Evolutionary conservation across 35 echinoderm and acorn worm species (phyloP), one percentile per base, ranked within the genome.

Genomic region (Apostichopus californicus): DNA sequence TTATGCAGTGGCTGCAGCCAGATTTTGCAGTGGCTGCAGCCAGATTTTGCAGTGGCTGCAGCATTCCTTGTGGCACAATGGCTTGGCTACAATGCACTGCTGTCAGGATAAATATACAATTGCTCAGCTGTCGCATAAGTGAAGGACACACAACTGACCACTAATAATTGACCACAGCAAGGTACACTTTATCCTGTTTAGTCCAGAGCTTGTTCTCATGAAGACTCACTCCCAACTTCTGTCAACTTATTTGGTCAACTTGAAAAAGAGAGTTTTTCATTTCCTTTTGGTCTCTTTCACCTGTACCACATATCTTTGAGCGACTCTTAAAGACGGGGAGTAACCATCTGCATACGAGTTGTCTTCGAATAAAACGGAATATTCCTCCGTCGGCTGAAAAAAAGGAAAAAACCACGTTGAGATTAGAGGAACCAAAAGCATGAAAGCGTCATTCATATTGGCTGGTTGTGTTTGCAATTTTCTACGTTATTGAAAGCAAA

Each of bases 261-360:
- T 61, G 12, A 9, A 8, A 61, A 9, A 61, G 25, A 57, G 12
- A 26, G n/a, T 57, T 5, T 54, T 73, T 98, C 83, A 98, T 89
- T 93, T 91, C 79, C 92, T 78, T 73, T 95, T 90, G n/a, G 95
- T 92, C 83, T 99, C 97, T 84, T 95, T 96, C 14, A 99, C 95
- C 61, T 96, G 95, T 13, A 99, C 97, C 5, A 99, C 97, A 52
- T 99, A 99, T 57, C 97, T 63, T 70, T 99, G 97, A n/a, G 97
- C 97, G 26, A 99, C 97, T 20, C 92, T 95, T 46, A 99, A 65
- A 18, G 97, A 93, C 0, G 97, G 97, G 58, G 97, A 99, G 72
- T 99, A 99, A 14, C 97, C 97, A 92, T 99, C 97, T 55, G 95
- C 97, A 89, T 99, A 99, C 10, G 97, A 99, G 77, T 96, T 99